Evolutionary conservation across 1,140 invertebrate genomes (phyloP), one percentile per base, ranked within the genome.

Genomic region (Stenopsyche tienmushanensis): DNA sequence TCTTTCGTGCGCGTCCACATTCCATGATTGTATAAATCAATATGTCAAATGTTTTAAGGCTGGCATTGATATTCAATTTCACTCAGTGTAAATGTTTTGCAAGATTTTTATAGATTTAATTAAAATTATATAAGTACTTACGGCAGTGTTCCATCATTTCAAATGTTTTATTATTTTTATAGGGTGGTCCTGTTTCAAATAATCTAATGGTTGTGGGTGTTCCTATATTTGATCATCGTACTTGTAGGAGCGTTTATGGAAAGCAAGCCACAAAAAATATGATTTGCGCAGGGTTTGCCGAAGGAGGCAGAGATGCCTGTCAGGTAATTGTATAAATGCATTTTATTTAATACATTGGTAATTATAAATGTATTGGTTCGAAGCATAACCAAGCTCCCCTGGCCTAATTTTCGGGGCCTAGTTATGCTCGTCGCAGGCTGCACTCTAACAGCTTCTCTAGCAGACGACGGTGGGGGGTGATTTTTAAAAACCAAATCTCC

Each of bases 301-400:
- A 82, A 67, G 75, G 80, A 2, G 84, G 84, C 18, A 83, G 82
- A 66, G 87, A 88, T 69, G 85, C 86, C 0, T 89, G 87, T 70
- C 84, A 86, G 76, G 86, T 86, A 76, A 65, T 54, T n/a, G n/a
- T 70, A 62, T 47, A 24, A 13, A 13, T 34, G 20, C 21, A 47
- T 60, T 26, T 29, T 23, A 15, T 45, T 3, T n/a, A 25, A n/a
- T n/a, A n/a, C n/a, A n/a, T n/a, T n/a, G n/a, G n/a, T n/a, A n/a
- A n/a, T n/a, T n/a, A n/a, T n/a, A n/a, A n/a, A n/a, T n/a, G n/a
- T n/a, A n/a, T n/a, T n/a, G n/a, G n/a, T n/a, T n/a, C n/a, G n/a
- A n/a, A n/a, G n/a, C n/a, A n/a, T n/a, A n/a, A n/a, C n/a, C n/a
- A n/a, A n/a, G n/a, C n/a, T n/a, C n/a, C n/a, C n/a, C n/a, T n/a